Conservation (phyloP, 2,888 invertebrate species). For the Protula sp. region DNA sequence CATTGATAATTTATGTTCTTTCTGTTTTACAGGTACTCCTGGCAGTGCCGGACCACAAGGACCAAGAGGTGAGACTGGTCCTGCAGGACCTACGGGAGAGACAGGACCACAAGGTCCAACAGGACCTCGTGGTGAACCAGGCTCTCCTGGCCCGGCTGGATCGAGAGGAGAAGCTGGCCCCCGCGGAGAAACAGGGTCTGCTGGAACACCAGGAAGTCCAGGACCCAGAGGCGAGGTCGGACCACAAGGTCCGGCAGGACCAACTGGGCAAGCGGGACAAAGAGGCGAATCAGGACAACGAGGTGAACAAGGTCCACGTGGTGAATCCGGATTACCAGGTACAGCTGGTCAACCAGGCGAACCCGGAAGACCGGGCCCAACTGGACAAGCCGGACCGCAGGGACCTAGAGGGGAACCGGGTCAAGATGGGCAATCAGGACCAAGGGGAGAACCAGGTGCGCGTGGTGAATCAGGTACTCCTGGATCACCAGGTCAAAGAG, state of each 20-base stretch:
- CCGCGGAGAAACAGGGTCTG: constrained; percentile 13
- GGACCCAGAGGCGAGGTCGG: constrained; percentile 12
- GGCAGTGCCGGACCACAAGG: constrained; percentile 15
- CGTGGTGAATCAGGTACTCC: constrained; percentile 4
- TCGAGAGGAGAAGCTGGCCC: constrained; percentile 13
- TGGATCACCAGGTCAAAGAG: constrained; percentile 17
- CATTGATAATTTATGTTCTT: too few species aligned
- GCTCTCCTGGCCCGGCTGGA: constrained; percentile 13
- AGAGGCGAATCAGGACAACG: too few species aligned
- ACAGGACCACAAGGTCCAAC: constrained; percentile 7
- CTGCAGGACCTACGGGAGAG: constrained; percentile 10
- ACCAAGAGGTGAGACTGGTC: constrained; percentile 7
- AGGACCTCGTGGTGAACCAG: constrained; percentile 18
- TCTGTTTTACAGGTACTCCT: constrained; percentile 11
- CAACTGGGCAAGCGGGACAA: constrained; percentile 4
- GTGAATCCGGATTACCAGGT: neutral
- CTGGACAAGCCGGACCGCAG: constrained; percentile 9
- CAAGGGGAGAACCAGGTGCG: constrained; percentile 10
- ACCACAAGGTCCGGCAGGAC: constrained; percentile 7
- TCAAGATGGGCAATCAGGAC: constrained; percentile 9
- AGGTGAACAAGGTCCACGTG: too few species aligned
- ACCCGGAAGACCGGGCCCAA: constrained; percentile 9
- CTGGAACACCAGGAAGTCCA: constrained; percentile 11
- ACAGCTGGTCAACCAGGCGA: constrained; percentile 10
- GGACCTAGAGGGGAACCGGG: constrained; percentile 13